These are phyloP conservation scores for Daktulosphaira vitifoliae DNA, from an alignment of 1,140 invertebrate species.

Conservation along the genomic window DNA sequence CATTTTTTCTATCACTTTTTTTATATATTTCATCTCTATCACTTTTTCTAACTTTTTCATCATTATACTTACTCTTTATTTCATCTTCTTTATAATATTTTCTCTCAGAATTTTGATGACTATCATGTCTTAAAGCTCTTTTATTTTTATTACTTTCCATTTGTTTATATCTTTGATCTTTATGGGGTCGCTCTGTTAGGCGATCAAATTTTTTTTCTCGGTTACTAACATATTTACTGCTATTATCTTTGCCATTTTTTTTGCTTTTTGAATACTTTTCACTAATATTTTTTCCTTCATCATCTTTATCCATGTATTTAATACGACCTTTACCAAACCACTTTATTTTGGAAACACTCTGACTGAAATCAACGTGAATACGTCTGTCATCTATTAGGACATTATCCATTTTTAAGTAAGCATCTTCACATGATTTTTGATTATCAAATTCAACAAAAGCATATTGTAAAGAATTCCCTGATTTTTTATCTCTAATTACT, in stretches of 20 bases:
- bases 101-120: constrained; percentile 25
- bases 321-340: constrained; percentile 77
- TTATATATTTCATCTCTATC: constrained; percentile 32
- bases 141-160: constrained; percentile 19
- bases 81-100: constrained; percentile 32
- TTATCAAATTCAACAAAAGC: constrained; percentile 98
- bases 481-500: constrained; percentile 89
- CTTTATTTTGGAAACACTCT: constrained; percentile 88
- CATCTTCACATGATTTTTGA: constrained; percentile 90
- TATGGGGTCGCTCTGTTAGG: neutral
- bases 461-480: constrained; percentile 93
- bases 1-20: constrained; percentile 34
- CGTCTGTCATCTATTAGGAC: constrained; percentile 96
- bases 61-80: constrained; percentile 26
- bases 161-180: neutral
- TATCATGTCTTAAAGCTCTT: constrained; percentile 23
- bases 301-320: constrained; percentile 43
- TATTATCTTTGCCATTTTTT: neutral
- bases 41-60: constrained; percentile 14
- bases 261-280: constrained; percentile 18
- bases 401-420: constrained; percentile 99
- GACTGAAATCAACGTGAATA: constrained; percentile 99
- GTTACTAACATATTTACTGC: neutral
- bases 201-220: neutral
- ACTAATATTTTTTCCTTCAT: constrained; percentile 20